phyloP scores from a whole-genome alignment of 2,888 invertebrate genomes.

The Brachycybe producta region DNA sequence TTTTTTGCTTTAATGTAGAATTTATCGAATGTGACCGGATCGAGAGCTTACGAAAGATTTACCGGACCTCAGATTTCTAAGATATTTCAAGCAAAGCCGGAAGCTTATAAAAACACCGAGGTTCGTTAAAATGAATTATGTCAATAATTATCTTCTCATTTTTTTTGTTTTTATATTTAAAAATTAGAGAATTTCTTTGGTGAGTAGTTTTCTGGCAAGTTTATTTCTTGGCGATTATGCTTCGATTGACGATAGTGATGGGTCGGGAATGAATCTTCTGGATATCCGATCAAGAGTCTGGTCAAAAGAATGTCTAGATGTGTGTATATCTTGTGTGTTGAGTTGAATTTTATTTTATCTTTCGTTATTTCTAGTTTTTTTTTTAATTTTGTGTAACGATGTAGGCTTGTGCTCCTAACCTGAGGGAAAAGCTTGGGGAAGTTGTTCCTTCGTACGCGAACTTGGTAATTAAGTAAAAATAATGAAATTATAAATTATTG shows the following conservation, averaged over 20 bases:
- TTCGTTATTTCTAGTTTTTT: not conserved
- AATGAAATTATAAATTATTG: constrained; percentile 1
- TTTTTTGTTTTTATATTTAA: constrained; percentile 1
- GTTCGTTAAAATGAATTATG: constrained; percentile 31
- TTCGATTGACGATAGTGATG: constrained; percentile 82
- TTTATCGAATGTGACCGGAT: constrained; percentile 68
- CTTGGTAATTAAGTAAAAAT: constrained; percentile 27
- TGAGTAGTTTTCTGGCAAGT: constrained; percentile 85
- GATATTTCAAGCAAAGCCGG: constrained; percentile 54
- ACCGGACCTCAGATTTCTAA: constrained; percentile 90
- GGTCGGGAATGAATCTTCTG: constrained; percentile 90
- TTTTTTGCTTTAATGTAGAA: constrained; percentile 39
- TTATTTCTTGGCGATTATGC: constrained; percentile 76
- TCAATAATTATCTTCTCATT: constrained; percentile 1
- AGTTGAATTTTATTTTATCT: constrained; percentile 8
- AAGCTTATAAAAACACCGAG: constrained; percentile 60
- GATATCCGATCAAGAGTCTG: constrained; percentile 65
- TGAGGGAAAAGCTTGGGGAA: constrained; percentile 57
- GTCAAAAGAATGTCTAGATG: constrained; percentile 59
- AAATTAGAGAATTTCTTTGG: constrained; percentile 68
- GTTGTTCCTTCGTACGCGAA: constrained; percentile 51
- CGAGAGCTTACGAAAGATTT: constrained; percentile 76
- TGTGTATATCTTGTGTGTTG: constrained; percentile 29
- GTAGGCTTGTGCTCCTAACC: constrained; percentile 59
- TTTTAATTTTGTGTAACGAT: constrained; percentile 10